Conservation (phyloP, 2,888 invertebrate genomes). For the Perdita meconis region DNA sequence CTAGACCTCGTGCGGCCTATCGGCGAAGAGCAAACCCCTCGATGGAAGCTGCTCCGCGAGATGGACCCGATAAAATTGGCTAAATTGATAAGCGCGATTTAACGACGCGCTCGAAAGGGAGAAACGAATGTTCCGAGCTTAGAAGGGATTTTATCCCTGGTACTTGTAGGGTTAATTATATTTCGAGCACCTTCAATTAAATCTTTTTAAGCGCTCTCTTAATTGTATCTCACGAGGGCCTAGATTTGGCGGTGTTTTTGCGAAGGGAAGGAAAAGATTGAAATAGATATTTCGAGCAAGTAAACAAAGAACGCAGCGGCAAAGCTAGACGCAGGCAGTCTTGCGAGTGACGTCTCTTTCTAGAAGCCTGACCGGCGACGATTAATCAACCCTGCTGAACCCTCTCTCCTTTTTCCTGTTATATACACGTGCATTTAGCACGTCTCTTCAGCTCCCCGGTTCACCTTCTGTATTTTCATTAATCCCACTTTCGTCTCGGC, state of each 20-base stretch:
- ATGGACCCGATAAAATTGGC: not conserved
- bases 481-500: constrained; percentile 77
- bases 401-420: constrained; percentile 53
- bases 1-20: constrained; percentile 32
- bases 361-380: constrained; percentile 68
- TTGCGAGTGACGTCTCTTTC: constrained; percentile 71
- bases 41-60: not conserved
- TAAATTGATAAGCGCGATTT: constrained; percentile 41
- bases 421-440: constrained; percentile 77
- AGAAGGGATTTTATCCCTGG: not conserved
- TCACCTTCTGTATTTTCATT: constrained; percentile 77
- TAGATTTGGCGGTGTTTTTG: constrained; percentile 16
- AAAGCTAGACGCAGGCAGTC: constrained; percentile 73
- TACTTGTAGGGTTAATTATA: not conserved
- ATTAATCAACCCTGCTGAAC: constrained; percentile 74
- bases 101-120: not conserved
- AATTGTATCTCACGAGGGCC: not conserved
- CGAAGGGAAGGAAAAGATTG: not conserved
- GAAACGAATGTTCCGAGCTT: not conserved
- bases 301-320: constrained; percentile 65
- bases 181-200: too few species aligned
- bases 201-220: not conserved
- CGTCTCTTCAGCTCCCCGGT: constrained; percentile 61
- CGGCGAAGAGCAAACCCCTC: constrained; percentile 8
- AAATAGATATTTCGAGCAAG: constrained; percentile 57